Evolutionary conservation across 1,140 invertebrate species (phyloP).

Genomic region (Bactericera cockerelli): DNA sequence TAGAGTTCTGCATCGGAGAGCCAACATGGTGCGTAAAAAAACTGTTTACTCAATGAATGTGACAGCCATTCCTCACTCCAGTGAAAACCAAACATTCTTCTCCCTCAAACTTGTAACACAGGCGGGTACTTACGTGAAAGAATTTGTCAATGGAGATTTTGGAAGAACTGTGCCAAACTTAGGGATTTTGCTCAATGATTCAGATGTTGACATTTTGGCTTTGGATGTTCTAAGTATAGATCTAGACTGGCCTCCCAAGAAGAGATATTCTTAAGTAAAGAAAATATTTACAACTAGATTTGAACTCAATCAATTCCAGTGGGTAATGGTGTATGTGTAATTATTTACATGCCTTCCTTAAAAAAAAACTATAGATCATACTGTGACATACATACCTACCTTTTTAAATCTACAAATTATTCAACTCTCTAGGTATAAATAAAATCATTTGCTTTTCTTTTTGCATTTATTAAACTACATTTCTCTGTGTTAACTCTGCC

Average conservation of each 20-base stretch:
- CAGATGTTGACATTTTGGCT: conserved; percentile 42
- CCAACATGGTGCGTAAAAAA: conserved; percentile 44
- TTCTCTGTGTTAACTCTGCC: no score
- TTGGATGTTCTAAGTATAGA: conserved; percentile 46
- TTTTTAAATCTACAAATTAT: no score
- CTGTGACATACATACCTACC: no score
- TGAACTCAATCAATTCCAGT: no score
- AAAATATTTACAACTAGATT: no score
- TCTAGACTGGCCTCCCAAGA: conserved; percentile 3
- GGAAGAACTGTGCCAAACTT: conserved; percentile 66
- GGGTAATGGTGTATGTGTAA: no score
- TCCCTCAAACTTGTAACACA: conserved; percentile 58
- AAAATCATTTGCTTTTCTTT: no score
- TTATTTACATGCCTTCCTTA: no score
- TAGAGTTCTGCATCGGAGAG: conserved; percentile 66
- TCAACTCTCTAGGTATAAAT: no score
- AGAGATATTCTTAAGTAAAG: no score
- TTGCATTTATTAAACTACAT: no score
- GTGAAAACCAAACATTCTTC: conserved; percentile 17
- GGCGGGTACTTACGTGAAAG: conserved; percentile 93
- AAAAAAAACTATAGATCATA: no score
- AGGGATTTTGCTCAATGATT: conserved; percentile 33
- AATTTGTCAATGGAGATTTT: conserved; percentile 93
- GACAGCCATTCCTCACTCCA: conserved; percentile 2
- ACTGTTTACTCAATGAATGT: conserved; percentile 45